Evolutionary conservation across 2,888 invertebrate genomes (phyloP).

Genomic region (Pseudolycoriella hygida): DNA sequence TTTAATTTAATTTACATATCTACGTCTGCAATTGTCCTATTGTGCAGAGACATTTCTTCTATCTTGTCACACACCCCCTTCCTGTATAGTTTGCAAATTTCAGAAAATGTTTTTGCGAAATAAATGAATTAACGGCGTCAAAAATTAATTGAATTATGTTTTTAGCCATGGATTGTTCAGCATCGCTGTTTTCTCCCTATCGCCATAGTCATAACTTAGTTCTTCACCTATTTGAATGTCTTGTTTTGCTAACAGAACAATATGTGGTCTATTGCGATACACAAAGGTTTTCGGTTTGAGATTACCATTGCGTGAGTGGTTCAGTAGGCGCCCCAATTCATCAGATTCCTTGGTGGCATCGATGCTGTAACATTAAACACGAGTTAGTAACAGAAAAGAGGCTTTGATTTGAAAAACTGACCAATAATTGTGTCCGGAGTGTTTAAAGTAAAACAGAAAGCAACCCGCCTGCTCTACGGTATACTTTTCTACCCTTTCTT

Average conservation of each 20-base stretch:
- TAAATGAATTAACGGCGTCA: no score
- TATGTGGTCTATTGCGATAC: slow-evolving; percentile 58
- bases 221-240: slow-evolving; percentile 78
- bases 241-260: slow-evolving; percentile 76
- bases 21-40: no score
- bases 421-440: slow-evolving; percentile 84
- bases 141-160: no score
- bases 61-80: no score
- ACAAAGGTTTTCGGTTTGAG: slow-evolving; percentile 73
- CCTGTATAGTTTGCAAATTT: no score
- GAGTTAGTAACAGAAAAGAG: no score
- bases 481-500: slow-evolving; percentile 64
- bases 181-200: slow-evolving; percentile 79
- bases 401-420: slow-evolving; percentile 28
- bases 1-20: no score
- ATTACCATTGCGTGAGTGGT: slow-evolving; percentile 90
- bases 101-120: no score
- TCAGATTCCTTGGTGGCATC: slow-evolving; percentile 90
- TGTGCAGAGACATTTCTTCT: no score
- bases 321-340: slow-evolving; percentile 80
- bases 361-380: slow-evolving; percentile 43
- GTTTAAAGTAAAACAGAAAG: slow-evolving; percentile 98
- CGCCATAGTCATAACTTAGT: slow-evolving; percentile 94
- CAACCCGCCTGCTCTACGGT: slow-evolving; percentile 77
- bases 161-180: slow-evolving; percentile 95